Conservation (phyloP, 2,888 invertebrate genomes). For the Drosophila emarginata region DNA sequence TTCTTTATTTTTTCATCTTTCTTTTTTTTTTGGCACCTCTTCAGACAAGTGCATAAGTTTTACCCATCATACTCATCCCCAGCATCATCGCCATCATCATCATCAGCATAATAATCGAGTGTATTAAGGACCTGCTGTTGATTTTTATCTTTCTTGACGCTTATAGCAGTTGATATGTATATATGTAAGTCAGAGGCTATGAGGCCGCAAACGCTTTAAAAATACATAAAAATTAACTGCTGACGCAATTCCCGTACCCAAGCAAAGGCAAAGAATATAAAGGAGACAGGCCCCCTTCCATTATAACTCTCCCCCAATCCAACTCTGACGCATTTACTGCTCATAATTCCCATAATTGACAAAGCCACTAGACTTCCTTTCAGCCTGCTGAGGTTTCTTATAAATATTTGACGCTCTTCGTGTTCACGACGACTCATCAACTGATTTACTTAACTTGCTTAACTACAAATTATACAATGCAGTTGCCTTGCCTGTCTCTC, state of each 20-base stretch:
- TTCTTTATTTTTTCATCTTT: too few relatives aligned
- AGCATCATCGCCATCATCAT: slow-evolving; percentile 9
- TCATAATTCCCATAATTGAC: slow-evolving; percentile 46
- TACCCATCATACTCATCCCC: slow-evolving; percentile 23
- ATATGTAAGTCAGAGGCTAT: slow-evolving; percentile 38
- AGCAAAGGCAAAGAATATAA: slow-evolving; percentile 6
- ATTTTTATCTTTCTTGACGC: slow-evolving; percentile 50
- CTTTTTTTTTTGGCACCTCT: slow-evolving; percentile 29
- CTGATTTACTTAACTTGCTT: slow-evolving; percentile 63
- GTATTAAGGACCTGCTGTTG: slow-evolving; percentile 38
- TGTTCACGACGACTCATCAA: slow-evolving; percentile 48
- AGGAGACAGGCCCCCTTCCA: not conserved
- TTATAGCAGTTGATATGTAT: slow-evolving; percentile 49
- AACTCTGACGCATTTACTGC: slow-evolving; percentile 50
- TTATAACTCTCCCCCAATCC: too few relatives aligned
- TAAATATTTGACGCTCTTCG: slow-evolving; percentile 60
- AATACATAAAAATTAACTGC: slow-evolving; percentile 62
- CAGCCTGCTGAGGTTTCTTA: slow-evolving; percentile 39
- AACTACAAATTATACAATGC: slow-evolving; percentile 59
- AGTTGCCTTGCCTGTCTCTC: slow-evolving; percentile 12
- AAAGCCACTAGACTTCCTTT: slow-evolving; percentile 32
- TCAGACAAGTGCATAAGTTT: slow-evolving; percentile 47
- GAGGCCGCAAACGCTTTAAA: slow-evolving; percentile 56
- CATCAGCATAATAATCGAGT: slow-evolving; percentile 48
- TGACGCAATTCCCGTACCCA: slow-evolving; percentile 44